These are phyloP conservation scores for Melanitta fusca DNA, from an alignment of 2,797 vertebrate genomes.

Conservation along the genomic window DNA sequence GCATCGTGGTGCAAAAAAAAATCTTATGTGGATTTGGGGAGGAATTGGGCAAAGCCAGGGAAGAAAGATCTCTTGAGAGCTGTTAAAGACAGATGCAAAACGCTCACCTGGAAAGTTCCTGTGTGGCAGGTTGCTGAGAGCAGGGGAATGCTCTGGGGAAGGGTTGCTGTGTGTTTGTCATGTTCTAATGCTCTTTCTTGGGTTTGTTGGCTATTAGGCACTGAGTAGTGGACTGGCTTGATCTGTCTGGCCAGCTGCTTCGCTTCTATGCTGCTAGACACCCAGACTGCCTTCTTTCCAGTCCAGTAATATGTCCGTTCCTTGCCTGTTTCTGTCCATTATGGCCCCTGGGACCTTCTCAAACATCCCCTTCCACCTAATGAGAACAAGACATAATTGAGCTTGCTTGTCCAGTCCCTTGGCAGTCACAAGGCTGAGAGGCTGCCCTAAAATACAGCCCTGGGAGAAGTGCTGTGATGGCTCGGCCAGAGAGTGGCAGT, in stretches of 20 bases:
- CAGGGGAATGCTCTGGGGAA: background rate
- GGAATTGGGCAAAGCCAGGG: background rate
- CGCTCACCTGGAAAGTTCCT: background rate
- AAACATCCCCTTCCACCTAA: background rate
- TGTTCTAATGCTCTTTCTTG: background rate
- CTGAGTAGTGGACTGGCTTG: background rate
- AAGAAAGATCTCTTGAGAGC: background rate
- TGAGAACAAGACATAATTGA: background rate
- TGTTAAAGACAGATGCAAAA: background rate
- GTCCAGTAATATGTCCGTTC: background rate
- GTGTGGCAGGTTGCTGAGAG: background rate
- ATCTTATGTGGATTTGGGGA: background rate
- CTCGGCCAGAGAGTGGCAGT: background rate
- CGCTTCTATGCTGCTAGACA: background rate
- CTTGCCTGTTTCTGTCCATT: fast-evolving
- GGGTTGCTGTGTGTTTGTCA: background rate
- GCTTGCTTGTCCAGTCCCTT: background rate
- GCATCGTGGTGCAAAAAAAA: background rate
- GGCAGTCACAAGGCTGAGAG: background rate
- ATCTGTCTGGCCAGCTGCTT: background rate
- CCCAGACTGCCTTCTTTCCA: background rate
- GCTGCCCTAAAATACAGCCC: background rate
- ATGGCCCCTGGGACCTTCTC: background rate
- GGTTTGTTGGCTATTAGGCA: background rate
- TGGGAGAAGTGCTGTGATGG: fast-evolving